Percentiles rank a stretch among this genome's conserved stretches.
These are phyloP conservation scores for Celastrina argiolus DNA, from an alignment of 2,888 invertebrate genomes.

Conservation along the genomic window DNA sequence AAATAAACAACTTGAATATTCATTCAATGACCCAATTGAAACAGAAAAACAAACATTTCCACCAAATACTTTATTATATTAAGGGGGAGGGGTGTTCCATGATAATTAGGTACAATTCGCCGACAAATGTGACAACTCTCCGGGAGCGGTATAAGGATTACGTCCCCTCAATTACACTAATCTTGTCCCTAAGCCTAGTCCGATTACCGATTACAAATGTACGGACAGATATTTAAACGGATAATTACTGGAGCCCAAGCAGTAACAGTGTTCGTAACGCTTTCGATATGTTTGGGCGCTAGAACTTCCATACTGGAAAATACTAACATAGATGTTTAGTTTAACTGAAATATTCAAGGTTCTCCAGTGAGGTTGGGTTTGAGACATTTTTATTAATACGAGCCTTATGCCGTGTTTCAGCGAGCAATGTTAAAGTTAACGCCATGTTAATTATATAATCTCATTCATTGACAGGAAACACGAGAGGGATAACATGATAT, in stretches of 20 bases:
- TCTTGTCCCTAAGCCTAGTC: conserved; percentile 62
- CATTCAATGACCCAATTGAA: not conserved
- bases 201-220: conserved; percentile 1
- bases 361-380: too few species aligned
- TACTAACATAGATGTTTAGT: too few species aligned
- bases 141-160: conserved; percentile 55
- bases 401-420: too few species aligned
- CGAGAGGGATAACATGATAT: too few species aligned
- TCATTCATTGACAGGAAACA: too few species aligned
- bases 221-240: not conserved
- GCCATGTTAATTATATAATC: too few species aligned
- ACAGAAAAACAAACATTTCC: not conserved
- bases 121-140: conserved; percentile 50
- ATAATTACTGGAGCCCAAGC: conserved; percentile 29
- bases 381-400: too few species aligned
- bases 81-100: not conserved
- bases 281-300: too few species aligned
- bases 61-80: conserved; percentile 3
- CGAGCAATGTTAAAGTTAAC: too few species aligned
- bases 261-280: too few species aligned
- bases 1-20: too few species aligned
- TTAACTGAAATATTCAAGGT: too few species aligned
- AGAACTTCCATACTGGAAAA: not conserved
- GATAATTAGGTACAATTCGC: conserved; percentile 26
- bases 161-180: conserved; percentile 58